Evolutionary conservation across 2,113 vertebrate genomes (phyloP).

Genomic region (Scolopax mira): DNA sequence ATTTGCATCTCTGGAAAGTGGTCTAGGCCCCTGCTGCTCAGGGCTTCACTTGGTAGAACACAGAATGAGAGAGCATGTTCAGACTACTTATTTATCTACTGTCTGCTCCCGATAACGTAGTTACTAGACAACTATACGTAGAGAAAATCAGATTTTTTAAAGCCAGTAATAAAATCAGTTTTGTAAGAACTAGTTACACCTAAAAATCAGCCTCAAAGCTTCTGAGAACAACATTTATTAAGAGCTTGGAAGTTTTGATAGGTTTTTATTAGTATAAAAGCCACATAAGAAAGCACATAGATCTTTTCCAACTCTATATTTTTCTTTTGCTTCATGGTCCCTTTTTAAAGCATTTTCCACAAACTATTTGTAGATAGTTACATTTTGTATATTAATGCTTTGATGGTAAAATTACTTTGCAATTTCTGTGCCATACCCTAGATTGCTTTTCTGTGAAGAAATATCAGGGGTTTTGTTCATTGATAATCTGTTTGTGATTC

Average conservation of each 20-base stretch:
- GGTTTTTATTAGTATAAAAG: neutral
- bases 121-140: neutral
- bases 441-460: neutral
- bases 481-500: neutral
- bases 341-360: neutral
- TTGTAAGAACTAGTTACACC: neutral
- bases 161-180: neutral
- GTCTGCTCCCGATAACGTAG: neutral
- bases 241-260: neutral
- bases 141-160: neutral
- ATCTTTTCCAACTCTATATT: rapidly evolving
- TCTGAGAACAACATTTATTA: neutral
- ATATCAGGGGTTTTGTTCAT: neutral
- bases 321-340: neutral
- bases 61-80: neutral
- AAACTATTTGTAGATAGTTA: neutral
- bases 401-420: neutral
- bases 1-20: neutral
- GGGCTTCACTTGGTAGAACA: neutral
- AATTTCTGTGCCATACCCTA: neutral
- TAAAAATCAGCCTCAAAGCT: neutral
- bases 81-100: neutral
- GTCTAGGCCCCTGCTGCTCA: neutral
- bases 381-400: neutral
- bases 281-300: neutral